These are phyloP conservation scores for Panthera tigris DNA, from an alignment of 2,113 vertebrate species.

Conservation along the genomic window DNA sequence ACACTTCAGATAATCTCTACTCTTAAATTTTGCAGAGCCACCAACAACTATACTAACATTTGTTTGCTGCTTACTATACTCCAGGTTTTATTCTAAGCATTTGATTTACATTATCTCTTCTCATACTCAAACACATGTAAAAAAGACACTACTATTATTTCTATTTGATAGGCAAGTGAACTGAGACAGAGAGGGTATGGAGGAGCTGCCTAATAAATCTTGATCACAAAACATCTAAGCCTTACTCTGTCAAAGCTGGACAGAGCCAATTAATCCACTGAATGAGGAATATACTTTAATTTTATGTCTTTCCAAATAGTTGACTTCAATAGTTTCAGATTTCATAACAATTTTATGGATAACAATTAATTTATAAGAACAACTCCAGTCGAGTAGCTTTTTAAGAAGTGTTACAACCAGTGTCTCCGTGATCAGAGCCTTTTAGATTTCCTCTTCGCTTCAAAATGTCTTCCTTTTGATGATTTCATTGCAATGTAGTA, in stretches of 20 bases:
- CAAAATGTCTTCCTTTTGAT: constrained; percentile 15
- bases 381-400: not conserved
- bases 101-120: not conserved
- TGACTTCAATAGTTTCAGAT: not conserved
- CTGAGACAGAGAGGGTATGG: not conserved
- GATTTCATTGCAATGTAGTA: not conserved
- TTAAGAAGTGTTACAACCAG: not conserved
- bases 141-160: not conserved
- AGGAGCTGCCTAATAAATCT: not conserved
- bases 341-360: not conserved
- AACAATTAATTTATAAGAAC: not conserved
- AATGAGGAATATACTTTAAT: constrained; percentile 14
- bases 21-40: not conserved
- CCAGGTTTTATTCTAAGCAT: not conserved
- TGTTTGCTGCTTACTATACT: not conserved
- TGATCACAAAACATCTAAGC: not conserved
- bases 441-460: not conserved
- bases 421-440: not conserved
- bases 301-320: not conserved
- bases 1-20: not conserved
- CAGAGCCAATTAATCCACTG: not conserved
- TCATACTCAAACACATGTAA: not conserved
- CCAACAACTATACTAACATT: not conserved
- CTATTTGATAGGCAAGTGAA: not conserved
- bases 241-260: not conserved